Percentiles rank a stretch among this genome's conserved stretches.
Conservation (phyloP, 2,113 vertebrate species). For the Natator depressus region DNA sequence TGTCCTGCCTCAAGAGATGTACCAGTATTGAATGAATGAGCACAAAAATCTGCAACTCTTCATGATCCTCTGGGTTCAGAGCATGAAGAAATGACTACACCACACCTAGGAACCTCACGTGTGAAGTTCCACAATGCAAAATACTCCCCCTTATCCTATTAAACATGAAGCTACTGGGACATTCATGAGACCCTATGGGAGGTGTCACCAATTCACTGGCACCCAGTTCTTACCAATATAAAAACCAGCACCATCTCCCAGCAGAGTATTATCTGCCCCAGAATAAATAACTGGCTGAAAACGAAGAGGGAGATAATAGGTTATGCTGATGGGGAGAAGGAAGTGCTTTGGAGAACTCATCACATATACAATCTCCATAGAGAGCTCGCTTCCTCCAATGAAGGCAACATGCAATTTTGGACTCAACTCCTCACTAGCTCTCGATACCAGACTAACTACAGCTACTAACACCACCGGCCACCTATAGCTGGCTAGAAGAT, state of each 20-base stretch:
- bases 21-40: neutral
- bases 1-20: neutral
- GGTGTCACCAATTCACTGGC: neutral
- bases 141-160: neutral
- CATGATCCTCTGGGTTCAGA: neutral
- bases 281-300: neutral
- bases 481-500: neutral
- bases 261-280: neutral
- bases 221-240: rapidly evolving
- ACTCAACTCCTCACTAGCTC: neutral
- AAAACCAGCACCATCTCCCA: neutral
- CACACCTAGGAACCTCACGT: rapidly evolving
- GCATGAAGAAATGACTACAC: neutral
- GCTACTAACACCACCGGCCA: neutral
- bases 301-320: neutral
- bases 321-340: neutral
- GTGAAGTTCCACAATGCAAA: neutral
- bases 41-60: neutral
- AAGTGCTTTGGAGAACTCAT: neutral
- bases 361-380: neutral
- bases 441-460: neutral
- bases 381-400: neutral
- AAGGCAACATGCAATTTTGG: neutral
- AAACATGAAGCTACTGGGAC: neutral
- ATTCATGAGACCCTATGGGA: neutral